These are phyloP conservation scores for Brachypterus glaber DNA, from an alignment of 2,888 invertebrate species.

Conservation along the genomic window DNA sequence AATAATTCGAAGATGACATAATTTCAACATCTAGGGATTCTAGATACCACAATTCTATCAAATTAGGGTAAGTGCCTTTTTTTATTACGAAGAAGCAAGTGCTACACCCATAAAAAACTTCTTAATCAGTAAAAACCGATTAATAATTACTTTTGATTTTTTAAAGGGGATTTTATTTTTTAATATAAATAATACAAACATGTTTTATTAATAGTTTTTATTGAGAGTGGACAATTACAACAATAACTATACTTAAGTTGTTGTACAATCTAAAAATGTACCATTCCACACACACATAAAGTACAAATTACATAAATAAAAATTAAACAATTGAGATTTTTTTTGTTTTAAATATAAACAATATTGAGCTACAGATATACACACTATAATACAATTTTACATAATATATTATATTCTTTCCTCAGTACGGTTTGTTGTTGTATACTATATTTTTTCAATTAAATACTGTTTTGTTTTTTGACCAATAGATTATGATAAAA, in stretches of 20 bases:
- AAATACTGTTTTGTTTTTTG: conserved; percentile 17
- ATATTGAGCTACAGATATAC: conserved; percentile 38
- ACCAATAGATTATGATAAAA: conserved; percentile 3
- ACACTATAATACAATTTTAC: conserved; percentile 41
- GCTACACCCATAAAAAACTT: too few relatives aligned
- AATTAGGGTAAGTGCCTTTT: too few relatives aligned
- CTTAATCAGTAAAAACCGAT: too few relatives aligned
- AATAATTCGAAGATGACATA: too few relatives aligned
- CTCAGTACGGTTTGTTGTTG: conserved; percentile 27
- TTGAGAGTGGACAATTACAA: conserved; percentile 43
- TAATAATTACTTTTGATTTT: too few relatives aligned
- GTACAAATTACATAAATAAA: conserved; percentile 41
- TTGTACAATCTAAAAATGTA: conserved; percentile 37
- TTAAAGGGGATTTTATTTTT: too few relatives aligned
- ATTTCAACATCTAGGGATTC: too few relatives aligned
- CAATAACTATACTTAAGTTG: conserved; percentile 41
- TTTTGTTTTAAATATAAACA: conserved; percentile 33
- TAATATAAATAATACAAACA: neutral
- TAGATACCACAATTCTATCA: too few relatives aligned
- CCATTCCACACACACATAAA: conserved; percentile 34
- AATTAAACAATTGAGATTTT: conserved; percentile 32
- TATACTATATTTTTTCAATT: conserved; percentile 13
- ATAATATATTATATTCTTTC: too few relatives aligned
- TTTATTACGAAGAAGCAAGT: too few relatives aligned
- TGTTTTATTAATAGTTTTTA: conserved; percentile 32